Base-by-base conservation (phyloP, 1,140 invertebrate genomes). In the Macrosteles quadrilineatus region DNA sequence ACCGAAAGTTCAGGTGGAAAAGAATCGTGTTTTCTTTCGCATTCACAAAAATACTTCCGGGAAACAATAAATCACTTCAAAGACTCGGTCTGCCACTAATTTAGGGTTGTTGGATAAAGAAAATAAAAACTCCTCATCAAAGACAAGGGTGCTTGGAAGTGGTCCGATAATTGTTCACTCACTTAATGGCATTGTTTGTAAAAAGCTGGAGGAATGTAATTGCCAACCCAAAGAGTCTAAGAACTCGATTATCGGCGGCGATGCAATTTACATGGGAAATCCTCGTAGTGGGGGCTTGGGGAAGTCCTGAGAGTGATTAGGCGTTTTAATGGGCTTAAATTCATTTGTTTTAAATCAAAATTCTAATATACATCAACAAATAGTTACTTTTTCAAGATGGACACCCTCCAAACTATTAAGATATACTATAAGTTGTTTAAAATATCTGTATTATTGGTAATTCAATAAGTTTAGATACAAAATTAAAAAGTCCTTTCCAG, bases 201-300 rank as follows among this genome's bases (percentile, higher is more conserved):
- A 59, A 59, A 59, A 59, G 55, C 55, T 25, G 55, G 55, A 59
- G 55, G 55, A 59, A 59, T 59, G 55, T 59, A 59, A 59, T 59
- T 59, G 55, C 21, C 12, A 59, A 59, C 25, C 55, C 55, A 59
- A 59, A 59, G 55, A 59, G 55, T 59, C 47, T 59, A 30, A 30
- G 55, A 59, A 59, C 23, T 59, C 27, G 55, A 59, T 59, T 59
- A 59, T 59, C 55, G 25, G 27, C 21, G 25, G 14, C 23, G 55
- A 59, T 59, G 55, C 25, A 59, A 59, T 59, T 59, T 59, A 59
- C 55, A 59, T 25, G 55, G 55, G 12, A 30, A 59, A 59, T 59
- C 55, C 12, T 14, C 47, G 47, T 19, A 3, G 14, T 29, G 14
- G 55, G 6, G 36, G 6, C 6, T 40, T 40, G 36, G 6, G 17